Evolutionary conservation across 2,888 invertebrate genomes (phyloP), one percentile per base, ranked within the genome.

Genomic region (Drosophila bunnanda): DNA sequence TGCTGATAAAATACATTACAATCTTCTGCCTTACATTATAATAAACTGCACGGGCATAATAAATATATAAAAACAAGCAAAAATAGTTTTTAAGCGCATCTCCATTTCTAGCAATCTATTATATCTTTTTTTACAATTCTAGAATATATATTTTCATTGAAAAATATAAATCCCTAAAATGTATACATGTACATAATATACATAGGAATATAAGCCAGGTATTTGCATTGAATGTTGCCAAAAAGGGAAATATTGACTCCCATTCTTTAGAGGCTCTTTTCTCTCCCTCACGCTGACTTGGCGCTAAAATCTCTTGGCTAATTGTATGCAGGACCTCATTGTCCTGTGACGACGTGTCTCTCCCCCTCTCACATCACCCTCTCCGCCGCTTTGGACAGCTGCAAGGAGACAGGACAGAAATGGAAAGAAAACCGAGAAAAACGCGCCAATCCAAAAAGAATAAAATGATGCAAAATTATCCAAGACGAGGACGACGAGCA

Each of bases 381-480:
- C 8, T 20, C 9, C 22, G 17, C 22, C 43, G 17, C 43, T 28
- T 20, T 36, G 48, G 46, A 39, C 66, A 67, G 55, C 67, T 67
- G 67, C 46, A 28, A 46, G 50, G 22, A 34, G 34, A 30, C 30
- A 38, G 38, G 43, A 43, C 55, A 68, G 46, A 54, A 67, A 68
- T 46, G 34, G 30, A 41, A 39, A 34, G 61, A 53, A 71, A 62
- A 36, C 28, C 38, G 32, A 38, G 32, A 46, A 72, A 67, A 75
- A 58, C 74, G 71, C 80, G 82, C 80, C 82, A 74, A 61, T 54
- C 20, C 46, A 28, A 71, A 34, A 70, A 58, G 55, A 54, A 73
- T 73, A 79, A 69, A 69, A 77, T 86, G 84, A 84, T 84, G 84
- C 84, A 85, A 85, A 84, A 85, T 77, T 79, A 77, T 74, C 53